These are phyloP conservation scores for Ganaspis brasiliensis DNA, from an alignment of 2,888 invertebrate species.

Conservation along the genomic window DNA sequence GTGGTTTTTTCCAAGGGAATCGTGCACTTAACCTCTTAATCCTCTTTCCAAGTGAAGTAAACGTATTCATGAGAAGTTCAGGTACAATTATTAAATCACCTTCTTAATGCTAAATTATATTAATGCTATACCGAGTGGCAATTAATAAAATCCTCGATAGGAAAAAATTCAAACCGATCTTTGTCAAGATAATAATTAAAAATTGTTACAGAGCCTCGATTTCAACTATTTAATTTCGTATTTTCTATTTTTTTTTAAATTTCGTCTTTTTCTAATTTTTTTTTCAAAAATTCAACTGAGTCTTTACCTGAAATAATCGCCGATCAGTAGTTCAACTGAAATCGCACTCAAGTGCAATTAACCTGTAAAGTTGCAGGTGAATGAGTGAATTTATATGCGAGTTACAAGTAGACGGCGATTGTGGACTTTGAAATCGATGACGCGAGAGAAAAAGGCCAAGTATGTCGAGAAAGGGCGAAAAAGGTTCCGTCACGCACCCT, in stretches of 20 bases:
- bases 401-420: constrained; percentile 50
- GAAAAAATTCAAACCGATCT: constrained; percentile 4
- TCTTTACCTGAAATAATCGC: too few relatives aligned
- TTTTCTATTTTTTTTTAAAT: too few relatives aligned
- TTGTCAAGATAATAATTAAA: constrained; percentile 9
- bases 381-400: constrained; percentile 29
- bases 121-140: neutral
- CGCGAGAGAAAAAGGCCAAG: constrained; percentile 23
- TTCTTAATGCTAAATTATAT: constrained; percentile 31
- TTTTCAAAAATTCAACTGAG: neutral
- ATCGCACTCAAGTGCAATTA: constrained; percentile 63
- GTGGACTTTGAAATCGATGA: constrained; percentile 44
- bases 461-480: constrained; percentile 21
- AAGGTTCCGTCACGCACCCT: constrained; percentile 33
- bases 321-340: constrained; percentile 53
- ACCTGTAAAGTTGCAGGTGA: constrained; percentile 60
- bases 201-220: too few relatives aligned
- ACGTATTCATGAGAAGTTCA: constrained; percentile 31
- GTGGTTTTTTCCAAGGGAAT: neutral
- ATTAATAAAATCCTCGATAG: constrained; percentile 22
- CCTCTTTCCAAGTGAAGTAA: constrained; percentile 22
- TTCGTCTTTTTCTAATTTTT: too few relatives aligned
- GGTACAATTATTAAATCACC: constrained; percentile 52
- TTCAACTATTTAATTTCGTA: constrained; percentile 6
- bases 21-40: constrained; percentile 34